Conservation (phyloP, 2,113 vertebrate genomes). For the Felis chaus region DNA sequence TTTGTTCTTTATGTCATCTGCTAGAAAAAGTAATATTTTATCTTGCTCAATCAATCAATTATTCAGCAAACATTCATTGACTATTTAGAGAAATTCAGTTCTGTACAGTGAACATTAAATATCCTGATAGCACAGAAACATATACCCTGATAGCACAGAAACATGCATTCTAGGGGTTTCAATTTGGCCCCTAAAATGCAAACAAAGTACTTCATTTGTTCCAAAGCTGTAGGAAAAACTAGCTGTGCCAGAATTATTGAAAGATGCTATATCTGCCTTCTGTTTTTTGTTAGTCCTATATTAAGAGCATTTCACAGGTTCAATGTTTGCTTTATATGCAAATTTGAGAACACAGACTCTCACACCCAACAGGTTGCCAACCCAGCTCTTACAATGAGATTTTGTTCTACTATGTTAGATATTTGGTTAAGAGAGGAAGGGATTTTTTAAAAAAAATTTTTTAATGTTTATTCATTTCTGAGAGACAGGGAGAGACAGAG, state of each 20-base stretch:
- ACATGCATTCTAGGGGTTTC: neutral
- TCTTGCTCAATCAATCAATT: neutral
- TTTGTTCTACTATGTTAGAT: neutral
- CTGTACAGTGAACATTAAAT: neutral
- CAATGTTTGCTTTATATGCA: neutral
- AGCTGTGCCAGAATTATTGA: neutral
- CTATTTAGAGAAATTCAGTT: neutral
- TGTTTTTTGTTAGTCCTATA: neutral
- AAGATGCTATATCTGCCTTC: neutral
- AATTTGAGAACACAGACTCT: neutral
- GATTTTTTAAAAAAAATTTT: rapidly evolving
- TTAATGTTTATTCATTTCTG: no score
- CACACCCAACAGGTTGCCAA: neutral
- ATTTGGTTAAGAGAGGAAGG: neutral
- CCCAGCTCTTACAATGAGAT: neutral
- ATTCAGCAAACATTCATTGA: constrained; percentile 25
- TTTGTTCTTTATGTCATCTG: neutral
- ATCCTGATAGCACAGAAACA: neutral
- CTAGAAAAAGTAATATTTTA: neutral
- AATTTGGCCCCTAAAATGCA: neutral
- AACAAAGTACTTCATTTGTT: neutral
- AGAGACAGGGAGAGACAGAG: no score
- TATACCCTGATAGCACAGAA: neutral
- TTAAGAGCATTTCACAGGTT: neutral
- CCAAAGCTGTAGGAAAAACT: neutral